phyloP scores from a whole-genome alignment of 2,888 invertebrate species.

The Parascotia fuliginaria region DNA sequence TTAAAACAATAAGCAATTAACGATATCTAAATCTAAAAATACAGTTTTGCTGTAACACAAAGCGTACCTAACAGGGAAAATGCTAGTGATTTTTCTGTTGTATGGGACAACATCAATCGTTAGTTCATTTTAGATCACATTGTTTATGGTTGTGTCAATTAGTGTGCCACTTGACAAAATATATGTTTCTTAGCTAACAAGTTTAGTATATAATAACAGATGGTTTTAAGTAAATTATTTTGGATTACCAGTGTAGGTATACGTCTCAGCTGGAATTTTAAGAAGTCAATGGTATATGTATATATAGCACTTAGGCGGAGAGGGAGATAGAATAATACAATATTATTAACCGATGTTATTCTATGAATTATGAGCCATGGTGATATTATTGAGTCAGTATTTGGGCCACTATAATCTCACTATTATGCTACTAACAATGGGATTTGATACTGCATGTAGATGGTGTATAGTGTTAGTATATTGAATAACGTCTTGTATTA shows the following conservation, averaged over 20 bases:
- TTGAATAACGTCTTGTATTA: background rate
- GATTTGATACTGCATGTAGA: slow-evolving; percentile 17
- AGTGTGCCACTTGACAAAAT: too few species aligned
- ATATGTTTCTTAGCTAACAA: too few species aligned
- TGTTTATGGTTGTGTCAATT: slow-evolving; percentile 18
- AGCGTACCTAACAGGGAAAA: slow-evolving; percentile 24
- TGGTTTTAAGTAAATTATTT: too few species aligned
- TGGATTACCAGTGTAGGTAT: too few species aligned
- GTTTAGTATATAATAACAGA: too few species aligned
- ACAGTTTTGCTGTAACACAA: background rate
- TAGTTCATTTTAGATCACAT: slow-evolving; percentile 17
- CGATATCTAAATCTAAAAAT: slow-evolving; percentile 17
- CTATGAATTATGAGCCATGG: background rate
- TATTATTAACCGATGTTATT: background rate
- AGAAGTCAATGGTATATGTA: too few species aligned
- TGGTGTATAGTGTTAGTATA: background rate
- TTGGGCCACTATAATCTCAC: slow-evolving; percentile 38
- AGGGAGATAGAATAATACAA: too few species aligned
- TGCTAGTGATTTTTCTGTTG: slow-evolving; percentile 11
- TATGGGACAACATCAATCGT: slow-evolving; percentile 17
- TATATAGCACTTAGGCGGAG: too few species aligned
- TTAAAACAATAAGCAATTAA: slow-evolving; percentile 27
- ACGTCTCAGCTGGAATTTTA: too few species aligned
- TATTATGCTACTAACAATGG: slow-evolving; percentile 40
- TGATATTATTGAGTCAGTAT: slow-evolving; percentile 11